Base-by-base conservation (phyloP, 2,888 invertebrate genomes). In the Flexamia atlantica region DNA sequence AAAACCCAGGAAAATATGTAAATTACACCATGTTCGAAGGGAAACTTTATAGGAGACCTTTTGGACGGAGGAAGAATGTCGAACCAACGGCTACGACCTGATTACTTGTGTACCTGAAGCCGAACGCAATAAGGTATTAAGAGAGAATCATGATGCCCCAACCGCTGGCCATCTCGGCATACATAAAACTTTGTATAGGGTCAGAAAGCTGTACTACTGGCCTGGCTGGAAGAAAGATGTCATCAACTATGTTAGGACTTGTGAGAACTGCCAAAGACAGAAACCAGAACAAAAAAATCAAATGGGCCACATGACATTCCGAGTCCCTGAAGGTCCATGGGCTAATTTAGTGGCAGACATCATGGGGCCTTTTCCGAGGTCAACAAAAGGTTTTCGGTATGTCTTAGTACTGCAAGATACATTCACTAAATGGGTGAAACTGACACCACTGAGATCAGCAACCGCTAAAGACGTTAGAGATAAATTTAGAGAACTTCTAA, bases 81-180 rank as follows among this genome's bases (percentile, higher is more conserved):
- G 17, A 17, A 53, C 10, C 4, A 9, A 9, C 20, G 2, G 4
- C 30, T 17, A 68, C 68, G n/a, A 28, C 36, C 10, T 32, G 68
- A 17, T 30, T 7, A n/a, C 36, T 68, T 68, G 68, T 23, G 68
- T 68, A 4, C 28, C 30, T 17, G 85, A 86, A 25, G 60, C 68
- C 1, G 17, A 23, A 28, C 80, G 86, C 0, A 20, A 53, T 23
- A 32, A 81, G 1, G 25, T 86, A 1, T 81, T 88, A 0, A 23
- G 25, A 1, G 36, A 86, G 25, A 84, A 80, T 83, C 89, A 88
- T 53, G 87, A 89, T 83, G 83, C 84, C 5, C 87, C 88, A 4
- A 84, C 86, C n/a, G 84, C 86, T 0, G 88, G 87, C 23, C 89
- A 88, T 53, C 80, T 86, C 0, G 88, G 88, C 0, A 83, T 87